phyloP scores from a whole-genome alignment of 2,888 invertebrate genomes.

The Isoperla grammatica region DNA sequence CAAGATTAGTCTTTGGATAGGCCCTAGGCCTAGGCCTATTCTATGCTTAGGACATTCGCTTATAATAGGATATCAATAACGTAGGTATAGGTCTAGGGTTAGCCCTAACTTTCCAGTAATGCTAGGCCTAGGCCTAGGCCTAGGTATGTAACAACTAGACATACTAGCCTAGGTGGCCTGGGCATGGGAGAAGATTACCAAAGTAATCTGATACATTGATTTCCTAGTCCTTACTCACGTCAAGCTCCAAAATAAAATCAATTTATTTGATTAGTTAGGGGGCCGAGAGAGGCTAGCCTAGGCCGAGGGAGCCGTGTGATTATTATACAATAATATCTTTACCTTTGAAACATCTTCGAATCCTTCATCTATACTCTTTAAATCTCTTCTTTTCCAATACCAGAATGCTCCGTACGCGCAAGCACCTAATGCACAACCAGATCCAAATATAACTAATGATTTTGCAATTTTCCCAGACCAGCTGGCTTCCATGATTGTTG shows the following conservation, averaged over 20 bases:
- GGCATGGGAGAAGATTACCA: too few species aligned
- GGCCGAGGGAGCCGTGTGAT: too few species aligned
- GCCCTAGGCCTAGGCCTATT: too few species aligned
- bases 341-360: conserved; percentile 45
- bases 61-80: too few species aligned
- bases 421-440: conserved; percentile 39
- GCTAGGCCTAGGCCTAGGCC: too few species aligned
- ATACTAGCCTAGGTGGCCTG: too few species aligned
- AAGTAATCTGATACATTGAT: not conserved
- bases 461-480: conserved; percentile 23
- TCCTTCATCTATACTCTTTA: conserved; percentile 43
- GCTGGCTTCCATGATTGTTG: conserved; percentile 20
- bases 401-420: conserved; percentile 43
- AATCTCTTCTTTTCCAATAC: conserved; percentile 42
- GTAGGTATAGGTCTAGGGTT: too few species aligned
- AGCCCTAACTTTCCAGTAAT: too few species aligned
- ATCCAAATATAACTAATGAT: conserved; percentile 34
- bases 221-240: too few species aligned
- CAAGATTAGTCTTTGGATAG: too few species aligned
- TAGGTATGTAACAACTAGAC: conserved; percentile 15
- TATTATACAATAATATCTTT: conserved; percentile 27
- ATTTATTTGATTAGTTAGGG: not conserved
- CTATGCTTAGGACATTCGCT: too few species aligned
- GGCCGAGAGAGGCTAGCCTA: not conserved
- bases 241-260: too few species aligned